These are phyloP conservation scores for Gallinago media DNA, from an alignment of 2,113 vertebrate species.

Conservation along the genomic window DNA sequence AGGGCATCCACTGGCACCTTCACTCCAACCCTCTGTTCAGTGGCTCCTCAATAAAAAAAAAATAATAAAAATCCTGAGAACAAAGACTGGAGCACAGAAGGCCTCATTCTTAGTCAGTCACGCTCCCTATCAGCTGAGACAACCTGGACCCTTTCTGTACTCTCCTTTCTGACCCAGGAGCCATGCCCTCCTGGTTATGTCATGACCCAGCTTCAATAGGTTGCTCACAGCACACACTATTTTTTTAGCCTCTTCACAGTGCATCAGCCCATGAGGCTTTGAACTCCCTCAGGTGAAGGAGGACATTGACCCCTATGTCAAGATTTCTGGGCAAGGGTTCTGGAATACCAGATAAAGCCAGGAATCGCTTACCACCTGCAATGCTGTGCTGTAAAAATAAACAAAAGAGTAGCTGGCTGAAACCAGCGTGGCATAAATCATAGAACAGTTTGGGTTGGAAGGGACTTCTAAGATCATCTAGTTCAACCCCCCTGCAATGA, in stretches of 20 bases:
- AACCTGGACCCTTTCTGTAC: not conserved
- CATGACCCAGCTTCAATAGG: not conserved
- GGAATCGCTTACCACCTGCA: not conserved
- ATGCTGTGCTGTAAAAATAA: not conserved
- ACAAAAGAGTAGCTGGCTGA: not conserved
- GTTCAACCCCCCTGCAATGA: not conserved
- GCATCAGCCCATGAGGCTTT: not conserved
- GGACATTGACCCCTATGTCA: not conserved
- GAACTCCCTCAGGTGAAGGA: not conserved
- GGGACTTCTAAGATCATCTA: not conserved
- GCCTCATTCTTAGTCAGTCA: not conserved
- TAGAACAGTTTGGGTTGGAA: not conserved
- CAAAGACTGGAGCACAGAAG: not conserved
- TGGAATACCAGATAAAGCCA: not conserved
- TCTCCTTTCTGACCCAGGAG: not conserved
- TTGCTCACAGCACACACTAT: not conserved
- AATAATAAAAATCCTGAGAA: not conserved
- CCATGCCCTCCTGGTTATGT: not conserved
- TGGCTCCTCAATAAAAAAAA: not conserved
- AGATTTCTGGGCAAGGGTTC: not conserved
- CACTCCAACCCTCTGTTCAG: not conserved
- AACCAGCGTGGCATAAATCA: not conserved
- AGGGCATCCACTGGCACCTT: not conserved
- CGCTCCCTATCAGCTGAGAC: not conserved
- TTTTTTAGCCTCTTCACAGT: accelerated